Base-by-base conservation (phyloP, 2,797 vertebrate species). In the Crocidura indochinensis region DNA sequence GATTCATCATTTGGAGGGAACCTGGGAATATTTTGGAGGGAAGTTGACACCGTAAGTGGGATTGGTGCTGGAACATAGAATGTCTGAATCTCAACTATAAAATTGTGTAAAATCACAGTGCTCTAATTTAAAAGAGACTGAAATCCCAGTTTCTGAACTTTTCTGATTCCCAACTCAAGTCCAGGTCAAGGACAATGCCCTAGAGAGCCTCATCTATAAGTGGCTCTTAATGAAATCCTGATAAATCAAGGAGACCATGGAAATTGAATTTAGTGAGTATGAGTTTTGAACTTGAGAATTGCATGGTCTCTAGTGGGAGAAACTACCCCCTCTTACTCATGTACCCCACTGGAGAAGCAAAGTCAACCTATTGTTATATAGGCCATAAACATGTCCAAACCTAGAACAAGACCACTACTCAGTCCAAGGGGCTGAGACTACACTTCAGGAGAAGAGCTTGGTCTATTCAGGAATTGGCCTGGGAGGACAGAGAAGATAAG, bases 231-330 rank as follows among this genome's bases (percentile, higher is more conserved):
- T 47, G 53, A 27, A 14, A 22, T 53, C 24, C 31, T 0, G 15
- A 83, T 65, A n/a, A 67, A 49, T 60, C 0, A 0, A 31, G 24
- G 27, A 15, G 71, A 3, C 27, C 26, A 1, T 0, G 0, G 20
- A 20, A 79, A 53, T 5, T 20, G 5, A 22, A 19, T 19, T 67
- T 29, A 5, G 38, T 2, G 47, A 2, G 17, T 11, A 6, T 14
- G 15, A 10, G 27, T 24, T 17, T 12, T 67, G 47, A n/a, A 14
- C 0, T 0, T 0, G 4, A 49, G 9, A 6, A 8, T 11, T 3
- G 10, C 0, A 0, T 44, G 4, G 7, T 7, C 24, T 14, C 46
- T 10, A 6, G 27, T 14, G 8, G 31, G 8, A 29, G 44, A 56
- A 67, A 31, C 69, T 5, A 6, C 15, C 26, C 6, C 15, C 9